Evolutionary conservation across 1,140 invertebrate species (phyloP).

Genomic region (Pseudomyrmex gracilis): DNA sequence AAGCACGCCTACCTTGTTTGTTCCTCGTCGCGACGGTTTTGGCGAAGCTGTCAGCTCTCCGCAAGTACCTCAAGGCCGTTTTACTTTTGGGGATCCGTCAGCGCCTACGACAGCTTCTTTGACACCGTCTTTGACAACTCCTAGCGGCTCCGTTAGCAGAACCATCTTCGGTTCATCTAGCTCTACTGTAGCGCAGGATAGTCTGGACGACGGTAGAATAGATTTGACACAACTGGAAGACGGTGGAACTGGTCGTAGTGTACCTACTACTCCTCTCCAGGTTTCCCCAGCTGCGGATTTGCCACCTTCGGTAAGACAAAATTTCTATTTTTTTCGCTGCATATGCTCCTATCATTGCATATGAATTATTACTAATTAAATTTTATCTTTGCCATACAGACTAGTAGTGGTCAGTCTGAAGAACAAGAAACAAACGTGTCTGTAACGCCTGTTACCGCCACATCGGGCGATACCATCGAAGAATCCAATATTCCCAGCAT

Average conservation of each 20-base stretch:
- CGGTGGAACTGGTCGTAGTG: constrained; percentile 88
- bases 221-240: constrained; percentile 90
- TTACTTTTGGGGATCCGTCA: constrained; percentile 90
- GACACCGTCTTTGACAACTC: constrained; percentile 76
- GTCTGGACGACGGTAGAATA: constrained; percentile 92
- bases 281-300: constrained; percentile 88
- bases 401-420: constrained; percentile 77
- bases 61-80: constrained; percentile 90
- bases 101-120: constrained; percentile 79
- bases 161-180: constrained; percentile 79
- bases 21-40: constrained; percentile 93
- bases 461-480: constrained; percentile 72
- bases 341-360: background rate
- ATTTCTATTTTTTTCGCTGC: background rate
- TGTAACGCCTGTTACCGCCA: constrained; percentile 65
- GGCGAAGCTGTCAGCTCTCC: constrained; percentile 97
- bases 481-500: constrained; percentile 77
- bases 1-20: constrained; percentile 94
- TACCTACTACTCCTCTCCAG: constrained; percentile 91
- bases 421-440: constrained; percentile 78
- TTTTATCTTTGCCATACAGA: constrained; percentile 64
- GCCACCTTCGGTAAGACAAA: constrained; percentile 76
- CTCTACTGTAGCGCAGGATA: constrained; percentile 86
- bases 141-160: constrained; percentile 74
- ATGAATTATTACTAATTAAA: too few species aligned